Evolutionary conservation across 2,797 vertebrate species (phyloP), one percentile per base, ranked within the genome.

Genomic region (Scarus forsteni): DNA sequence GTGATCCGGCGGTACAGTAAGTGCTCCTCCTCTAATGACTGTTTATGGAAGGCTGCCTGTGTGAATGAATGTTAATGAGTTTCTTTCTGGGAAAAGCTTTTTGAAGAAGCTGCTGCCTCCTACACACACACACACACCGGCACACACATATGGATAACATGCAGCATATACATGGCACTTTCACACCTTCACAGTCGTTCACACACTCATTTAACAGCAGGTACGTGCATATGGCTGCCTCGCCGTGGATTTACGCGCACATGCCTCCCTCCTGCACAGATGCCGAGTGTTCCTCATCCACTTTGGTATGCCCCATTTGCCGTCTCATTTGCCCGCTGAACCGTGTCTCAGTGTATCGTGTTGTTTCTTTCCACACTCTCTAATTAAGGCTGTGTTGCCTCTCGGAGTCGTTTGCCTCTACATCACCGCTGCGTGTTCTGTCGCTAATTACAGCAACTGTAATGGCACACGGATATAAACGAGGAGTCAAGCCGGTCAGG

Each of bases 41-140:
- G 85, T 81, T 86, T 77, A 75, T 81, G 76, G 77, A 82, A 66
- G 59, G 76, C 61, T 83, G 85, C 58, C 65, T 48, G 66, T n/a
- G 56, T 75, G 64, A 62, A 79, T 75, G 71, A 77, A 74, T 60
- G 58, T 53, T 82, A 83, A 84, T 81, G 83, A 76, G 18, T 54
- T 76, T 43, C 27, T 54, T 76, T 76, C 66, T 80, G 66, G 5
- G 63, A 72, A 80, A 77, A 34, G 70, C 53, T 72, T 66, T 69
- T 64, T 70, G 50, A 75, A 66, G 70, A 48, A 52, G 67, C 38
- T 49, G 61, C 52, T 18, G 38, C 56, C 46, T 73, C 42, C 27
- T 10, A 44, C 3, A 9, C 69, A 66, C 46, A 60, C 7, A 13
- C 51, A 49, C 43, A 48, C 19, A 69, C 40, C 52, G 42, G 60